A percentile compares a stretch with the other conserved stretches of the same genome.
Evolutionary conservation across 1,140 invertebrate genomes (phyloP).

Genomic region (Cherax quadricarinatus): DNA sequence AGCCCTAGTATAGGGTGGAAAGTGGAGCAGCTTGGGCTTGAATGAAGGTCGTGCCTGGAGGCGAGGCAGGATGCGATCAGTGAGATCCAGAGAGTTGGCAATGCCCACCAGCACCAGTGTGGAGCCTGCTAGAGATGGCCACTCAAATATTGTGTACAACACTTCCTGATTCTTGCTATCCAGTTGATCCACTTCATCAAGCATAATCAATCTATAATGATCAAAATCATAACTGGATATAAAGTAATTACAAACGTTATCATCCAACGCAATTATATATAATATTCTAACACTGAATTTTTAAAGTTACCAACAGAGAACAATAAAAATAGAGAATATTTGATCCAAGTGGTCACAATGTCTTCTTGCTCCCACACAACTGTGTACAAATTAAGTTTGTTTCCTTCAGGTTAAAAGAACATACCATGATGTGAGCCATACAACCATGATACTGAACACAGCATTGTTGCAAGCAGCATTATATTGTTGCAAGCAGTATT

Average conservation of each 20-base stretch:
- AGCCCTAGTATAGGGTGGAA: conserved; percentile 92
- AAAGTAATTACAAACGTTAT: background rate
- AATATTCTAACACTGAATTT: too few species aligned
- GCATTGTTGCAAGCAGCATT: too few species aligned
- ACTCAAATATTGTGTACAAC: conserved; percentile 95
- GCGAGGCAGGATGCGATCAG: conserved; percentile 91
- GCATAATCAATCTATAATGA: conserved; percentile 78
- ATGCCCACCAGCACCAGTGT: conserved; percentile 92
- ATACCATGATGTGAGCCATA: too few species aligned
- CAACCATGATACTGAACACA: too few species aligned
- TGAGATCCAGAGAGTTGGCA: conserved; percentile 97
- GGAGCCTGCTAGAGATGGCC: conserved; percentile 85
- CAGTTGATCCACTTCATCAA: conserved; percentile 98
- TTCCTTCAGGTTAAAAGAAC: too few species aligned
- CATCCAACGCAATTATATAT: too few species aligned
- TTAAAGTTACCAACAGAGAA: too few species aligned
- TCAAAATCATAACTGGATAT: background rate
- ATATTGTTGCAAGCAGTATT: too few species aligned
- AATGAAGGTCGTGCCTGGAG: conserved; percentile 81
- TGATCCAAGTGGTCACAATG: too few species aligned
- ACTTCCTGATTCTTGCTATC: conserved; percentile 89
- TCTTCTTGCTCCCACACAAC: too few species aligned
- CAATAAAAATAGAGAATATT: too few species aligned
- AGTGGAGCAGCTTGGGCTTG: conserved; percentile 85
- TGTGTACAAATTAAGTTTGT: too few species aligned